Evolutionary conservation across 1,140 invertebrate species (phyloP).

Genomic region (Sitophilus oryzae): DNA sequence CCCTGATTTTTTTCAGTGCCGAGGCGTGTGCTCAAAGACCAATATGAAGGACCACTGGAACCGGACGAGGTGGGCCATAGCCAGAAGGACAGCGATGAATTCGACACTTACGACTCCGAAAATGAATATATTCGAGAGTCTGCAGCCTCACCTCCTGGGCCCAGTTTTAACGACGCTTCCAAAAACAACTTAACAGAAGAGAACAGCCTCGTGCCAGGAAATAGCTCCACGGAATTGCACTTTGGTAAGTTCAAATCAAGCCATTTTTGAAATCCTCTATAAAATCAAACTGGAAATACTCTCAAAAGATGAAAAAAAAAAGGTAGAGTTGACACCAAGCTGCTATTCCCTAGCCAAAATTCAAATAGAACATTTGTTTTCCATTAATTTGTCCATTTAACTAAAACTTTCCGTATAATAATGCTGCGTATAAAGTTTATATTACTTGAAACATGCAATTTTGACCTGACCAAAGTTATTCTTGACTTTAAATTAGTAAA

Average conservation of each 20-base stretch:
- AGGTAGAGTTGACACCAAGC: too few species aligned
- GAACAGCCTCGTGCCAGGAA: slow-evolving; percentile 20
- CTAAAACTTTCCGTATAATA: too few species aligned
- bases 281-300: too few species aligned
- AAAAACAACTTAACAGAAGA: slow-evolving; percentile 35
- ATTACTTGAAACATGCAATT: too few species aligned
- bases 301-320: too few species aligned
- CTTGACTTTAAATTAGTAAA: too few species aligned
- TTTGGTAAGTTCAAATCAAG: slow-evolving; percentile 34
- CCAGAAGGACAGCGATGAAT: slow-evolving; percentile 43
- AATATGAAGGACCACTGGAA: slow-evolving; percentile 66
- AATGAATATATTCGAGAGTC: slow-evolving; percentile 44
- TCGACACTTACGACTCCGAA: slow-evolving; percentile 46
- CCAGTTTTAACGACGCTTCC: slow-evolving; percentile 27
- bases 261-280: too few species aligned
- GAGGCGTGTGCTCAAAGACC: slow-evolving; percentile 71
- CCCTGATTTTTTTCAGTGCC: slow-evolving; percentile 57
- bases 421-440: too few species aligned
- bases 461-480: too few species aligned
- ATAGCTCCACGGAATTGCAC: slow-evolving; percentile 27
- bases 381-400: too few species aligned
- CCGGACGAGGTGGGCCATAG: slow-evolving; percentile 58
- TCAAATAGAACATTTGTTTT: too few species aligned
- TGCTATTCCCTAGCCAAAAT: too few species aligned
- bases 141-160: slow-evolving; percentile 37